Conservation (phyloP, 2,797 vertebrate species). For the Hoplostethus atlanticus region DNA sequence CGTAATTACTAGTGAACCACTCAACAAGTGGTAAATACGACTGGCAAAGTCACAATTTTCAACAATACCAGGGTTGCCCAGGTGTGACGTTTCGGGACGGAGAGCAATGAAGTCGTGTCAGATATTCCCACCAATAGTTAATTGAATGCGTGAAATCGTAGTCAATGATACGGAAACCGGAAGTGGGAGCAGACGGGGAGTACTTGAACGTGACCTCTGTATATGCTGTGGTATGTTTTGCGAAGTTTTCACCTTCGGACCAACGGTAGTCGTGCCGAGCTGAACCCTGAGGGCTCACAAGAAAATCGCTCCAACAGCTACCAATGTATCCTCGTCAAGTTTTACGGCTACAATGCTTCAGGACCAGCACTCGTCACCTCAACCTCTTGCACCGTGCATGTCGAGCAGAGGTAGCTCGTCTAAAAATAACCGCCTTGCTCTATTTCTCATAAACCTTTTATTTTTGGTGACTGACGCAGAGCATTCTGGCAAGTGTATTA, state of each 20-base stretch:
- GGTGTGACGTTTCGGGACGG: rapidly evolving
- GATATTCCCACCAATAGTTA: too few relatives aligned
- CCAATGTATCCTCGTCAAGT: constrained; percentile 58
- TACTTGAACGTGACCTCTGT: too few relatives aligned
- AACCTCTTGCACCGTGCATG: constrained; percentile 27
- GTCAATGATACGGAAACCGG: too few relatives aligned
- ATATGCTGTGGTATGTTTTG: too few relatives aligned
- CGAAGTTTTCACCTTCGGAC: too few relatives aligned
- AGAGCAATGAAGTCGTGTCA: rapidly evolving
- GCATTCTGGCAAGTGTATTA: background rate
- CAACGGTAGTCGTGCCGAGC: too few relatives aligned
- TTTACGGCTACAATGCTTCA: constrained; percentile 36
- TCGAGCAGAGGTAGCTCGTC: constrained; percentile 67
- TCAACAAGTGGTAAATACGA: background rate
- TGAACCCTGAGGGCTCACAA: too few relatives aligned
- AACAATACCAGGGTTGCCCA: too few relatives aligned
- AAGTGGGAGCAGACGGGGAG: too few relatives aligned
- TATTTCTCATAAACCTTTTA: background rate
- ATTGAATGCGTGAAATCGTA: too few relatives aligned
- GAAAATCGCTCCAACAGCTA: too few relatives aligned
- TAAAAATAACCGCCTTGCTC: background rate
- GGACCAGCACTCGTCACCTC: constrained; percentile 21
- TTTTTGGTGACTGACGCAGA: constrained; percentile 6
- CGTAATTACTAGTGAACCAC: rapidly evolving
- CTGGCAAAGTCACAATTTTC: rapidly evolving